Evolutionary conservation across 2,113 vertebrate genomes (phyloP).

Genomic region (Amazona guildingii): DNA sequence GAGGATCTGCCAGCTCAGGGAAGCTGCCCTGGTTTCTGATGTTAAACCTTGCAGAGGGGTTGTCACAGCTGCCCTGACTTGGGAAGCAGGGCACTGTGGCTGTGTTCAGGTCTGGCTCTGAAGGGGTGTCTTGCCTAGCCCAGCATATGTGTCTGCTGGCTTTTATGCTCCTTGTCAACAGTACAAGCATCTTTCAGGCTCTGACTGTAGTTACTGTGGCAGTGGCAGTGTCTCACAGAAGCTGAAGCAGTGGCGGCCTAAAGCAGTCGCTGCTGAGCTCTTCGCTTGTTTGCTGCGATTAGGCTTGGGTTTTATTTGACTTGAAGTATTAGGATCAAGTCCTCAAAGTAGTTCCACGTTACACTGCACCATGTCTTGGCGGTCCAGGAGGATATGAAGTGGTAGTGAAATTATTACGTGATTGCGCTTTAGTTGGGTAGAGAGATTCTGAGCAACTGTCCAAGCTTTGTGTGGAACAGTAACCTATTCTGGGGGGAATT

Average conservation of each 20-base stretch:
- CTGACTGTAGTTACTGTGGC: neutral
- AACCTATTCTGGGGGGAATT: neutral
- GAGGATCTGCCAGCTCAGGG: neutral
- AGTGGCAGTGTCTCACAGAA: neutral
- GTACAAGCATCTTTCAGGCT: neutral
- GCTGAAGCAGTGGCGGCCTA: neutral
- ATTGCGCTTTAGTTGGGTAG: neutral
- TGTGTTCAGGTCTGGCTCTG: neutral
- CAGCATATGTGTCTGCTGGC: neutral
- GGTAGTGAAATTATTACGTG: neutral
- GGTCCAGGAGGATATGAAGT: neutral
- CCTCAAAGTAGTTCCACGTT: neutral
- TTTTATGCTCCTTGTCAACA: neutral
- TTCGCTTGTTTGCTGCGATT: neutral
- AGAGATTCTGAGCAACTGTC: neutral
- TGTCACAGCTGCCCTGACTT: neutral
- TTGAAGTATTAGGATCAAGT: neutral
- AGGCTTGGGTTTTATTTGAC: neutral
- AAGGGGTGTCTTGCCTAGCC: neutral
- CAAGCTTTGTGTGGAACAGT: neutral
- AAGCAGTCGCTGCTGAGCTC: neutral
- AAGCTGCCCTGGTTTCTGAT: neutral
- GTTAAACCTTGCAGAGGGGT: neutral
- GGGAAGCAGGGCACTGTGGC: neutral
- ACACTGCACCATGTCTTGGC: accelerated